phyloP scores from a whole-genome alignment of 2,888 invertebrate genomes.

The Timandra comae region DNA sequence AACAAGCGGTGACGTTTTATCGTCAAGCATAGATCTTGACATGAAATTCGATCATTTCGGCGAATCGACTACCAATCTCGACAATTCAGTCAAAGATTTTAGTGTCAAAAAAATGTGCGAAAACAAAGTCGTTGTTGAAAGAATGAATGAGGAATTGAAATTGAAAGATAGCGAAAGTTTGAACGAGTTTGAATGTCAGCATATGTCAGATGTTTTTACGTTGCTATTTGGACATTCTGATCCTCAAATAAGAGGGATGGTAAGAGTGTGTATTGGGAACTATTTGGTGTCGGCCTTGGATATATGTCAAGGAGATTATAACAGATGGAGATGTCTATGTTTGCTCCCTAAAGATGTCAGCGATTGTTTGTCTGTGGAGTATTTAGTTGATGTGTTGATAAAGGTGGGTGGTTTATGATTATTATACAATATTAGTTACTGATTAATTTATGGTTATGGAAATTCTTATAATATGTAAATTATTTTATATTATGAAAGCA shows the following conservation, averaged over 20 bases:
- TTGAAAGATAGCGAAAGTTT: slow-evolving; percentile 33
- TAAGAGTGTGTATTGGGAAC: slow-evolving; percentile 80
- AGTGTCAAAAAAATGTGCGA: slow-evolving; percentile 40
- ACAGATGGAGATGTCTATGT: slow-evolving; percentile 62
- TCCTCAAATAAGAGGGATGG: slow-evolving; percentile 87
- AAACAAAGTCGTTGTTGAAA: slow-evolving; percentile 32
- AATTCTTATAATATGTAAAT: no score
- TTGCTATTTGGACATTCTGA: slow-evolving; percentile 84
- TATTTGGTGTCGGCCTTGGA: slow-evolving; percentile 79
- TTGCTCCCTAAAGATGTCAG: slow-evolving; percentile 51
- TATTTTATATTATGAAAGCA: no score
- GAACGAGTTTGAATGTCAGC: slow-evolving; percentile 69
- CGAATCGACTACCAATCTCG: slow-evolving; percentile 45
- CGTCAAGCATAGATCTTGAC: slow-evolving; percentile 70
- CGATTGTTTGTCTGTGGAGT: slow-evolving; percentile 56
- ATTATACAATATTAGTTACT: no score
- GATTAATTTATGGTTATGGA: no score
- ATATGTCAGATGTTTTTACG: slow-evolving; percentile 81
- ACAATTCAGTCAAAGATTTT: slow-evolving; percentile 33
- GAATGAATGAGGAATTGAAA: slow-evolving; percentile 38
- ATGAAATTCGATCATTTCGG: slow-evolving; percentile 81
- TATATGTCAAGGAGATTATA: slow-evolving; percentile 73
- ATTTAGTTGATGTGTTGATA: slow-evolving; percentile 69
- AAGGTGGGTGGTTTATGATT: slow-evolving; percentile 66
- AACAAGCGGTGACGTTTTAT: slow-evolving; percentile 54